Percentiles rank a stretch among this genome's conserved stretches.
These are phyloP conservation scores for Sarcophilus harrisii DNA, from an alignment of 2,797 vertebrate genomes.

Conservation along the genomic window DNA sequence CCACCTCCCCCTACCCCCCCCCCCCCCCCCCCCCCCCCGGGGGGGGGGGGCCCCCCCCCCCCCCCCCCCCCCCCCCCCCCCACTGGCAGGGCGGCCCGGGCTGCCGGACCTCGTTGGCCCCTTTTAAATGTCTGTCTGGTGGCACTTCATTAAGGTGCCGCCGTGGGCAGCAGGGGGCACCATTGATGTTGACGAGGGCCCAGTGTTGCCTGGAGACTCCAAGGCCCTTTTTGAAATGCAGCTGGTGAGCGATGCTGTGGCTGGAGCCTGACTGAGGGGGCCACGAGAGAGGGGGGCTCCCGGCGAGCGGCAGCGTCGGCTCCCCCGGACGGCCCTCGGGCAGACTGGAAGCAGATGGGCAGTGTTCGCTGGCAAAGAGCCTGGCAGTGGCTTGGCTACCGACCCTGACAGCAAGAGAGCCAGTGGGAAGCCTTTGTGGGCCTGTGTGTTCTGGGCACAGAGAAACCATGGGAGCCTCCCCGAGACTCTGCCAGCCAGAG, in stretches of 20 bases:
- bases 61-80: rapidly evolving
- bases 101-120: slow-evolving; percentile 48
- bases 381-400: neutral
- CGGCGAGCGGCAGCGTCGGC: slow-evolving; percentile 1
- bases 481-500: neutral
- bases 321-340: neutral
- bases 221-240: slow-evolving; percentile 21
- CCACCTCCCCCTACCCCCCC: rapidly evolving
- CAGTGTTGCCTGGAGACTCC: neutral
- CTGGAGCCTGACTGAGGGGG: neutral
- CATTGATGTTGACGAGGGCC: neutral
- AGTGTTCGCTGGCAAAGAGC: slow-evolving; percentile 24
- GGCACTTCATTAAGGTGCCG: slow-evolving; percentile 65
- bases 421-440: neutral
- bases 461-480: neutral
- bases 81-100: neutral
- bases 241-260: neutral
- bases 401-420: rapidly evolving
- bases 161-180: slow-evolving; percentile 4
- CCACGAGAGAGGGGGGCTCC: slow-evolving; percentile 11
- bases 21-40: rapidly evolving
- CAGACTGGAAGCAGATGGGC: neutral
- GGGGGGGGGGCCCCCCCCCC: neutral
- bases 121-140: slow-evolving; percentile 71
- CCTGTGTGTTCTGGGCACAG: neutral